A percentile compares a stretch with the other conserved stretches of the same genome.
phyloP scores from a whole-genome alignment of 2,113 vertebrate species.

The Columbina picui region DNA sequence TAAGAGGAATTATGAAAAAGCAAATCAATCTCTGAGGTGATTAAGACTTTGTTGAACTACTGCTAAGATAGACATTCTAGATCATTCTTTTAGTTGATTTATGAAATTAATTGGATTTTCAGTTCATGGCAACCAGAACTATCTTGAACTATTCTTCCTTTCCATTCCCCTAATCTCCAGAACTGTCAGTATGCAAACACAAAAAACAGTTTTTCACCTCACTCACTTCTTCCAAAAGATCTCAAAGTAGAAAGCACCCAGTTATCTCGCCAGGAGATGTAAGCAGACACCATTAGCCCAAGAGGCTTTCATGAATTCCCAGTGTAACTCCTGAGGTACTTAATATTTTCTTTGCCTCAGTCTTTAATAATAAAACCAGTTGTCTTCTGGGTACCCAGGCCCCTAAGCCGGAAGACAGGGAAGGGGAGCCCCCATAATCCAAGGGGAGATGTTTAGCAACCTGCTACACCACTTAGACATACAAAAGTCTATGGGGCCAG shows the following conservation, averaged over 20 bases:
- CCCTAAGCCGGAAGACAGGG: neutral
- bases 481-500: no score
- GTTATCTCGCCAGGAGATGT: neutral
- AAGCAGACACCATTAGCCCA: neutral
- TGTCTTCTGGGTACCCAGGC: neutral
- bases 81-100: slow-evolving; percentile 46
- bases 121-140: neutral
- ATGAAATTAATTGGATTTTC: slow-evolving; percentile 45
- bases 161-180: neutral
- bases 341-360: neutral
- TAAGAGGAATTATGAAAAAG: neutral
- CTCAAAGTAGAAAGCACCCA: neutral
- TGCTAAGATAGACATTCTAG: slow-evolving; percentile 20
- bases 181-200: neutral
- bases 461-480: no score
- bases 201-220: neutral
- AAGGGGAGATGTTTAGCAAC: neutral
- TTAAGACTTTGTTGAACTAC: slow-evolving; percentile 32
- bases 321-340: neutral
- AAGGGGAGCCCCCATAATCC: neutral
- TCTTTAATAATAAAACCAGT: neutral
- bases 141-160: slow-evolving; percentile 1
- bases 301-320: no score
- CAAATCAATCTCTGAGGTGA: neutral
- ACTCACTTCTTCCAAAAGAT: neutral